A percentile compares a stretch with the other conserved stretches of the same genome.
phyloP scores from a whole-genome alignment of 2,888 invertebrate genomes.

The Xestia sexstrigata region DNA sequence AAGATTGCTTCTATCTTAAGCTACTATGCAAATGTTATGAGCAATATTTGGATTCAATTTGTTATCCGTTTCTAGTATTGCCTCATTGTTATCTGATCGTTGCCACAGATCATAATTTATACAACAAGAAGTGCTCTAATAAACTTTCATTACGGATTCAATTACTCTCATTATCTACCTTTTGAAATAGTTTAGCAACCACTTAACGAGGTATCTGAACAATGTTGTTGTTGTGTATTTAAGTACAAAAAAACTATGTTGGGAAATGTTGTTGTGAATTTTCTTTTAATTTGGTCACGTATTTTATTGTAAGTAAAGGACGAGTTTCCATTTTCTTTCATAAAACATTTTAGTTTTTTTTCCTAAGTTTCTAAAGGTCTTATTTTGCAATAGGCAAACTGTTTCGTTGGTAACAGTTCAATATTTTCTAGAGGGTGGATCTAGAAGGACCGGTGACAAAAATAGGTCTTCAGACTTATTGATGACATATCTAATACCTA shows the following conservation, averaged over 20 bases:
- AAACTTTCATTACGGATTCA: constrained; percentile 50
- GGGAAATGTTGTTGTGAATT: constrained; percentile 26
- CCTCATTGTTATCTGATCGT: constrained; percentile 33
- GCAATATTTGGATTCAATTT: constrained; percentile 40
- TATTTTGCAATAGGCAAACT: neutral
- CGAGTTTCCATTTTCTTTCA: neutral
- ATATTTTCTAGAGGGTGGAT: neutral
- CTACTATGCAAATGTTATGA: constrained; percentile 39
- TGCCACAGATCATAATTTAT: constrained; percentile 44
- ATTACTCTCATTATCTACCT: constrained; percentile 45
- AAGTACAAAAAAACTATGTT: constrained; percentile 33
- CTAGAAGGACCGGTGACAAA: neutral
- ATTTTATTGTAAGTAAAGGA: constrained; percentile 10
- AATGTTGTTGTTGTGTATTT: constrained; percentile 25
- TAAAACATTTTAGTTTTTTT: neutral
- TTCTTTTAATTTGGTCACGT: constrained; percentile 25
- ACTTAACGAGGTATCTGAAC: constrained; percentile 32
- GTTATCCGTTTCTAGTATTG: constrained; percentile 36
- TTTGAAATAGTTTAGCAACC: constrained; percentile 49
- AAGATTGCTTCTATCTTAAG: neutral
- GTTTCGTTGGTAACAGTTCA: neutral
- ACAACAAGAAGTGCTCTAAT: constrained; percentile 45
- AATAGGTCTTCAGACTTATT: neutral
- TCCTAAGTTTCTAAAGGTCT: neutral
- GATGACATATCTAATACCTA: neutral